Conservation (phyloP, 1,140 invertebrate species). For the Heliconius eleuchia region DNA sequence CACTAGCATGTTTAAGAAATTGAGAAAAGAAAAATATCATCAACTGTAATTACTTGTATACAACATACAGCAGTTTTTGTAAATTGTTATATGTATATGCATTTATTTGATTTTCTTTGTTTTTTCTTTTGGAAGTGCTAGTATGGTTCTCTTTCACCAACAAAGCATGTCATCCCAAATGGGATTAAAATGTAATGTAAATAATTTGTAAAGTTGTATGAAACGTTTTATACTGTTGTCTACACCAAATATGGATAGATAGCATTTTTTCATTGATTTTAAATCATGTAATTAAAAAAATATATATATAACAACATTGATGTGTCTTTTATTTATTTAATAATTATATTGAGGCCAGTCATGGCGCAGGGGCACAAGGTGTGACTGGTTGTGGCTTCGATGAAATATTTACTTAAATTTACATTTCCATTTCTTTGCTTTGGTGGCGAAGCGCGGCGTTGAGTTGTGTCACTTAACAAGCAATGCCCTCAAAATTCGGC, state of each 20-base stretch:
- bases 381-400: no score
- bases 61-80: neutral
- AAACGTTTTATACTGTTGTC: neutral
- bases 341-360: neutral
- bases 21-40: neutral
- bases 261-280: slow-evolving; percentile 5
- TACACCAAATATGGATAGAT: neutral
- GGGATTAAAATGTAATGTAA: neutral
- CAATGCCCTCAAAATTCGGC: no score
- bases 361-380: no score
- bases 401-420: no score
- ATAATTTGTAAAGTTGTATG: slow-evolving; percentile 13
- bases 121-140: neutral
- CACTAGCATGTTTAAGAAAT: slow-evolving; percentile 21
- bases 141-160: neutral
- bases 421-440: no score
- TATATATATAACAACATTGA: neutral
- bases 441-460: no score
- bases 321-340: neutral
- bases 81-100: slow-evolving; percentile 1
- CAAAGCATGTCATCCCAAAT: neutral
- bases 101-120: neutral
- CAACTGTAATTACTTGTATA: neutral
- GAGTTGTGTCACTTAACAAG: no score
- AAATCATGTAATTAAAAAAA: slow-evolving; percentile 1